A percentile compares a stretch with the other conserved stretches of the same genome.
Conservation (phyloP, 2,888 invertebrate species). For the Meliscaeva auricollis region DNA sequence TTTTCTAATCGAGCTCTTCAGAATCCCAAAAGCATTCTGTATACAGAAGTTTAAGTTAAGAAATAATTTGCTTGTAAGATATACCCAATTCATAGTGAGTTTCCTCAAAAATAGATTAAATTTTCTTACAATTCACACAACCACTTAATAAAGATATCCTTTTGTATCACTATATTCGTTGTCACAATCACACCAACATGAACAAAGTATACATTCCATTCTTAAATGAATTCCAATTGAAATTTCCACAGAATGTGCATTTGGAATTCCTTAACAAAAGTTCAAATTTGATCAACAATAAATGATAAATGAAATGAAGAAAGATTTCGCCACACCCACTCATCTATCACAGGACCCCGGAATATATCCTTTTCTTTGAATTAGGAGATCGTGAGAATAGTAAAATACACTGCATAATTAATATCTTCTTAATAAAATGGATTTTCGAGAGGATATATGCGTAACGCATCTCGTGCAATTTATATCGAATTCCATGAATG, state of each 20-base stretch:
- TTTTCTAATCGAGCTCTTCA: no score
- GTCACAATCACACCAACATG: no score
- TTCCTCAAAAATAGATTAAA: no score
- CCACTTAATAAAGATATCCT: no score
- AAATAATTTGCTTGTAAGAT: no score
- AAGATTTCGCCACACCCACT: background rate
- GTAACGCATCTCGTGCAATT: conserved; percentile 22
- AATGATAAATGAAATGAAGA: conserved; percentile 17
- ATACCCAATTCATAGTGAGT: no score
- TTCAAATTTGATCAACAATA: conserved; percentile 7
- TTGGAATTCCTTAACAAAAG: conserved; percentile 2
- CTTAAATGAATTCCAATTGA: background rate
- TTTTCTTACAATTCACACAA: no score
- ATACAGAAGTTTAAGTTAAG: no score
- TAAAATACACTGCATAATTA: conserved; percentile 38
- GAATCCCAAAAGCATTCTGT: no score
- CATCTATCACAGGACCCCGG: conserved; percentile 3
- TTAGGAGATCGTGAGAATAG: background rate
- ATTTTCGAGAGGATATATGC: conserved; percentile 26
- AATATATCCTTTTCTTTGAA: background rate
- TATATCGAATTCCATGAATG: conserved; percentile 28
- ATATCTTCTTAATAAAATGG: conserved; percentile 44
- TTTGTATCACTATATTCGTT: no score
- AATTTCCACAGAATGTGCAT: conserved; percentile 3
- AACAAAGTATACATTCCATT: background rate